Evolutionary conservation across 30 jellyfish, hydroid and myxozoan genomes (phyloP).

Genomic region (Sanderia malayensis): DNA sequence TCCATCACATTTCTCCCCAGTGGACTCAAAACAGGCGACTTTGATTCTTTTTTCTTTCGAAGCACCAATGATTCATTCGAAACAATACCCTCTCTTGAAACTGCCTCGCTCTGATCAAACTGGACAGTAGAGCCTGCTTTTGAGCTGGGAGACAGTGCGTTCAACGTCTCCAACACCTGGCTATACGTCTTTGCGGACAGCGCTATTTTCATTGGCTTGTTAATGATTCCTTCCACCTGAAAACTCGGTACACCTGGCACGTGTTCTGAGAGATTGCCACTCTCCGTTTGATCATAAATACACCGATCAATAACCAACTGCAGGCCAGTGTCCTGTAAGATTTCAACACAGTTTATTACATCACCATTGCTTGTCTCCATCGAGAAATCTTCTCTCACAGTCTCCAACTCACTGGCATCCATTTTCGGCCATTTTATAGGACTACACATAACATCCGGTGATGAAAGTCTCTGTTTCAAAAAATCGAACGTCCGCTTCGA

Average conservation of each 20-base stretch:
- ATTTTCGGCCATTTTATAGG: slow-evolving; percentile 7
- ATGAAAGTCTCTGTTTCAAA: slow-evolving; percentile 30
- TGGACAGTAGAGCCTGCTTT: slow-evolving; percentile 12
- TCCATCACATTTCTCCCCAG: too few species aligned
- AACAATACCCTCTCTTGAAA: not conserved
- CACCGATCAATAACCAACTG: slow-evolving; percentile 56
- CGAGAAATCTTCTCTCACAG: not conserved
- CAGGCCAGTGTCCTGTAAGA: slow-evolving; percentile 61
- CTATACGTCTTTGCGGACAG: slow-evolving; percentile 68
- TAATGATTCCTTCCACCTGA: slow-evolving; percentile 57
- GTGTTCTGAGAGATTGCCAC: not conserved
- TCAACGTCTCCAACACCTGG: slow-evolving; percentile 68
- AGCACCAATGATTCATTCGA: too few species aligned
- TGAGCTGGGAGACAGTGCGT: slow-evolving; percentile 32
- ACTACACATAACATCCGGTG: slow-evolving; percentile 28
- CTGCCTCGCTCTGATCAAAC: not conserved
- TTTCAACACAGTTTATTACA: slow-evolving; percentile 37
- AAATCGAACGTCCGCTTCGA: slow-evolving; percentile 41
- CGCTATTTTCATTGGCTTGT: slow-evolving; percentile 48
- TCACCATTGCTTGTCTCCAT: not conserved
- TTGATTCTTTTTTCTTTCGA: too few species aligned
- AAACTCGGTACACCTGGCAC: slow-evolving; percentile 27
- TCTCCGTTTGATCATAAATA: not conserved
- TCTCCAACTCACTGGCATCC: not conserved
- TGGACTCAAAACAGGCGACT: too few species aligned